Conservation (phyloP, 2,888 invertebrate genomes). For the Acleris holmiana region DNA sequence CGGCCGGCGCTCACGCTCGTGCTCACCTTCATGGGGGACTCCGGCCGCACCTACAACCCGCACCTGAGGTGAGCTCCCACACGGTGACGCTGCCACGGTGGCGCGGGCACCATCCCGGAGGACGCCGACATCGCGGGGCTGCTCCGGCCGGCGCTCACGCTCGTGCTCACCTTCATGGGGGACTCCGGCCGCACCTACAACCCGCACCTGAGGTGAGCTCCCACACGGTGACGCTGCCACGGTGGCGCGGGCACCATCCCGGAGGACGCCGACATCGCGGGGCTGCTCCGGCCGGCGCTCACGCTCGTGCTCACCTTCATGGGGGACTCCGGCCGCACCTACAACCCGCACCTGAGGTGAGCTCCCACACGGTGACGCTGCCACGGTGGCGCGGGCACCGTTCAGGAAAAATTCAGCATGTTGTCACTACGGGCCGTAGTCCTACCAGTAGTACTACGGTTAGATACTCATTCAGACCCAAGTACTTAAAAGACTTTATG, state of each 20-base stretch:
- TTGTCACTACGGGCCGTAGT: too few species aligned
- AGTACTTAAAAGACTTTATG: too few species aligned
- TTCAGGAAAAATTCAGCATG: too few species aligned
- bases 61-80: slow-evolving; percentile 85
- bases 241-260: too few species aligned
- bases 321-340: slow-evolving; percentile 92
- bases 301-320: slow-evolving; percentile 93
- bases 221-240: too few species aligned
- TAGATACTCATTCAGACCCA: too few species aligned
- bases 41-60: slow-evolving; percentile 93
- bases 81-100: too few species aligned
- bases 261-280: slow-evolving; percentile 63
- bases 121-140: slow-evolving; percentile 77
- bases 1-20: slow-evolving; percentile 91
- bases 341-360: slow-evolving; percentile 93
- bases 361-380: background rate
- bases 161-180: slow-evolving; percentile 95
- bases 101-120: slow-evolving; percentile 25
- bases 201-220: slow-evolving; percentile 89
- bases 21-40: slow-evolving; percentile 94
- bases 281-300: slow-evolving; percentile 87
- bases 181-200: slow-evolving; percentile 92
- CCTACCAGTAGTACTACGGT: too few species aligned
- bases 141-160: slow-evolving; percentile 88
- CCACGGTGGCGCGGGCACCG: too few species aligned